These are phyloP conservation scores for Platycercus adscitus DNA, from an alignment of 2,113 vertebrate species.

Conservation along the genomic window DNA sequence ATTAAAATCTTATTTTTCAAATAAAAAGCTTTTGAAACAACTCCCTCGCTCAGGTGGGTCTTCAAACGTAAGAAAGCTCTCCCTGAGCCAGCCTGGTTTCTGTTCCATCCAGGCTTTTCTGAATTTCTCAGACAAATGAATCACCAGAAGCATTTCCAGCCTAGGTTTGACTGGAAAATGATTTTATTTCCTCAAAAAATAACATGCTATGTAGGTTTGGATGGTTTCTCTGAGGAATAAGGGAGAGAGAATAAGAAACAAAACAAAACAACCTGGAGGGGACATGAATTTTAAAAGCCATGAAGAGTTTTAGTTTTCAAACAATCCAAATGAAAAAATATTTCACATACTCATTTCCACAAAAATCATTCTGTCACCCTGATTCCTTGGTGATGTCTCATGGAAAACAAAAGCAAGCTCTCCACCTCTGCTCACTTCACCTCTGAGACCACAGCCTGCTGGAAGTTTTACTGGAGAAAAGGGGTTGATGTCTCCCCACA, in stretches of 20 bases:
- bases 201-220: constrained; percentile 33
- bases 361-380: not conserved
- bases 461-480: not conserved
- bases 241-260: constrained; percentile 13
- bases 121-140: constrained; percentile 43
- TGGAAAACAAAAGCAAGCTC: not conserved
- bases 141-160: constrained; percentile 42
- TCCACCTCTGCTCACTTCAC: not conserved
- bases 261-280: constrained; percentile 35
- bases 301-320: constrained; percentile 36
- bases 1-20: not conserved
- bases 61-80: not conserved
- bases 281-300: constrained; percentile 57
- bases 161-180: not conserved
- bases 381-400: not conserved
- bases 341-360: not conserved
- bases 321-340: constrained; percentile 3
- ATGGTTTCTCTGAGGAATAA: constrained; percentile 45
- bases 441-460: not conserved
- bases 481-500: not conserved
- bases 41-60: not conserved
- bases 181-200: constrained; percentile 40
- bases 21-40: not conserved
- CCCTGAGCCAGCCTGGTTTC: not conserved
- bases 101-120: not conserved